Percentiles rank a stretch among this genome's conserved stretches.
Conservation (phyloP, 1,140 invertebrate genomes). For the Eupristina koningsbergeri region DNA sequence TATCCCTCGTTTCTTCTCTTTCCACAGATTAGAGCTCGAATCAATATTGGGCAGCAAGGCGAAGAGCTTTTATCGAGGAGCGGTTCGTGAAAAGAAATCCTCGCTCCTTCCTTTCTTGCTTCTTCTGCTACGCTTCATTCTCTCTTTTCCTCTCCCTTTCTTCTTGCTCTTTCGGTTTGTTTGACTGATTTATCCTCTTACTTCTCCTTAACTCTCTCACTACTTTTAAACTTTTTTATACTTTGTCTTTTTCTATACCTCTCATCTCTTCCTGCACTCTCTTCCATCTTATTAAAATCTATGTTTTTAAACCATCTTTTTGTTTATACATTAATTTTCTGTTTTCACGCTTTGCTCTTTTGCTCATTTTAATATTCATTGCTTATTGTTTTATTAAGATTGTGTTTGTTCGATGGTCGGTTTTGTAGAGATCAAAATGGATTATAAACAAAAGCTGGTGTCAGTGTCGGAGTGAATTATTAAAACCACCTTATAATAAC, state of each 20-base stretch:
- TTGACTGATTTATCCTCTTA: constrained; percentile 54
- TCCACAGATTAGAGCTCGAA: constrained; percentile 72
- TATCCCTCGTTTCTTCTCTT: constrained; percentile 32
- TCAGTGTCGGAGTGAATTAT: constrained; percentile 18
- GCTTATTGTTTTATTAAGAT: constrained; percentile 13
- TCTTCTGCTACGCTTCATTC: constrained; percentile 28
- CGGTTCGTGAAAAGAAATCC: constrained; percentile 60
- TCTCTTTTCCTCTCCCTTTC: constrained; percentile 19
- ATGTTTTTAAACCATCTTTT: neutral
- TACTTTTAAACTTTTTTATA: constrained; percentile 15
- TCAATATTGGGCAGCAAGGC: constrained; percentile 73
- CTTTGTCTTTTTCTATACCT: neutral
- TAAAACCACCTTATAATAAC: neutral
- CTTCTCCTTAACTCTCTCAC: constrained; percentile 45
- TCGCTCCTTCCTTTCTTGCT: constrained; percentile 38
- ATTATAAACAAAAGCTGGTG: constrained; percentile 14
- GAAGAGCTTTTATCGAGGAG: constrained; percentile 69
- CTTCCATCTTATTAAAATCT: neutral
- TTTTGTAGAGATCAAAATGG: constrained; percentile 8
- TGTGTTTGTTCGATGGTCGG: neutral
- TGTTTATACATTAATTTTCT: constrained; percentile 19
- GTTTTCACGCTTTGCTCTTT: constrained; percentile 4
- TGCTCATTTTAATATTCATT: neutral
- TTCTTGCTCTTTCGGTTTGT: constrained; percentile 32
- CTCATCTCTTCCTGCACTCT: neutral